Evolutionary conservation across 1,140 invertebrate species (phyloP), one percentile per base, ranked within the genome.

Genomic region (Phenacoccus solenopsis): DNA sequence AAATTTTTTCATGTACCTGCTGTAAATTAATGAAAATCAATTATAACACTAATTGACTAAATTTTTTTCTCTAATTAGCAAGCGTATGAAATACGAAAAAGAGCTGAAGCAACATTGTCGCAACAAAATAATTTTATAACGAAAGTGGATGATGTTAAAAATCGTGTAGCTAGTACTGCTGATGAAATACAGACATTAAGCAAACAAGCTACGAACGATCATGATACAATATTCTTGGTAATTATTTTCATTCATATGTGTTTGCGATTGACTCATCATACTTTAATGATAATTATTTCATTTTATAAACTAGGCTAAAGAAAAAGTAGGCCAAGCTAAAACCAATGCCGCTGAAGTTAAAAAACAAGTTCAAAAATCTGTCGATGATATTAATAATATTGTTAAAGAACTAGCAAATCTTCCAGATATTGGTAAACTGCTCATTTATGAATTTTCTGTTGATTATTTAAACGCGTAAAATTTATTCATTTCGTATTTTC

Each of bases 291-390:
- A 7, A 13, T 30, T 35, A 56, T 68, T 70, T 13, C 68, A 22
- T 73, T 73, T 72, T 71, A 71, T 76, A 74, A n/a, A 75, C 72
- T 74, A 87, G 83, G 86, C 86, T 1, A 82, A 87, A 73, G 81
- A 84, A 73, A 83, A 92, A 84, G 93, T 96, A 16, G 91, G 91
- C 32, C 86, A 92, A 81, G 92, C 93, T 1, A 92, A 92, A 77
- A 90, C 85, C 20, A 88, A 88, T 71, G 90, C 93, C 0, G 80
- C 83, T 59, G 84, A 90, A 73, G 90, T 91, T 0, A 85, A 87
- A 35, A 85, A 87, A 71, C 88, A 90, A 81, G 91, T 96, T 0
- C 80, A 86, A 10, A 88, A 91, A 76, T 89, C 93, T 9, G 78
- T 94, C 22, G 81, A 84, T 9, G 88, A 91, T 68, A 84, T 97